Conservation (phyloP, 1,140 invertebrate genomes). For the Patella vulgata region DNA sequence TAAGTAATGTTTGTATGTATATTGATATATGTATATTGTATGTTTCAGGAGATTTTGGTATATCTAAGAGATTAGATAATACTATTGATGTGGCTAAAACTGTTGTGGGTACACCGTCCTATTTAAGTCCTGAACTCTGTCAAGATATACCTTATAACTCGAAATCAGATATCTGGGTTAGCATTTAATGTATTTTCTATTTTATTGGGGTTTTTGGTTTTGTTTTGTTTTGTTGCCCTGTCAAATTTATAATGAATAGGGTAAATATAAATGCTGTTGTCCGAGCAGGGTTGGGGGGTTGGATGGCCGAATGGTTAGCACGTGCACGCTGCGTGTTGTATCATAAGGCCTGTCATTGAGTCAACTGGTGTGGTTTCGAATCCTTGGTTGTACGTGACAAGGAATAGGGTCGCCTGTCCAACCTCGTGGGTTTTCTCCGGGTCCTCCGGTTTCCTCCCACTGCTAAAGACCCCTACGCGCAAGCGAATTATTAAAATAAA, state of each 20-base stretch:
- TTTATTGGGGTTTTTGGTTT: neutral
- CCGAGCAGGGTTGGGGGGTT: too few species aligned
- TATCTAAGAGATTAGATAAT: slow-evolving; percentile 59
- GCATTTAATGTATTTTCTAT: slow-evolving; percentile 3
- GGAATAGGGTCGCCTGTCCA: too few species aligned
- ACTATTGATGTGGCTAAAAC: slow-evolving; percentile 63
- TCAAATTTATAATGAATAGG: neutral
- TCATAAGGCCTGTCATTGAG: too few species aligned
- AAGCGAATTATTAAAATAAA: too few species aligned
- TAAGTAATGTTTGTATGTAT: neutral
- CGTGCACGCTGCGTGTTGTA: too few species aligned
- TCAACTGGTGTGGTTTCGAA: too few species aligned
- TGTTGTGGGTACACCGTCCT: slow-evolving; percentile 63
- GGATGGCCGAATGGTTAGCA: too few species aligned
- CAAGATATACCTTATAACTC: slow-evolving; percentile 65
- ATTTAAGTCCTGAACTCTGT: slow-evolving; percentile 63
- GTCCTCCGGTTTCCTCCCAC: too few species aligned
- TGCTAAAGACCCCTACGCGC: too few species aligned
- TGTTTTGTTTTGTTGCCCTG: neutral
- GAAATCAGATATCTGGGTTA: slow-evolving; percentile 65
- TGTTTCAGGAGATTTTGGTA: slow-evolving; percentile 64
- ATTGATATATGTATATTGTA: neutral
- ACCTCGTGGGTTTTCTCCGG: too few species aligned
- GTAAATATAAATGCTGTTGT: too few species aligned
- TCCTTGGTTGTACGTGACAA: too few species aligned